Evolutionary conservation across 2,888 invertebrate genomes (phyloP).

Genomic region (Sisyra nigra): DNA sequence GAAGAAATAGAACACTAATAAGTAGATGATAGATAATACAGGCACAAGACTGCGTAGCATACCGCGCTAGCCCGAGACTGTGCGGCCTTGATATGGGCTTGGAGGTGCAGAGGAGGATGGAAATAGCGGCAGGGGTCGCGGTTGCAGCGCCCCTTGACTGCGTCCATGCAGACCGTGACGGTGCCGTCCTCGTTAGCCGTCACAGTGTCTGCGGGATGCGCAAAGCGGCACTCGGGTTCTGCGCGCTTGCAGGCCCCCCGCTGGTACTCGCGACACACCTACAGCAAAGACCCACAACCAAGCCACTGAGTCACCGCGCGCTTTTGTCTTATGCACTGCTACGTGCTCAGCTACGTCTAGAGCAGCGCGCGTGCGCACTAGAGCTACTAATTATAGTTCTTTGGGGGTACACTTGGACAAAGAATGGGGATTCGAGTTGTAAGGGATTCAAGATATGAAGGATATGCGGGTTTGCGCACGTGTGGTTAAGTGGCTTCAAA

Average conservation of each 20-base stretch:
- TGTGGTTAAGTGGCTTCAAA: too few relatives aligned
- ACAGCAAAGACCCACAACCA: slow-evolving; percentile 35
- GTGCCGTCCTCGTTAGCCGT: slow-evolving; percentile 95
- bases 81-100: slow-evolving; percentile 96
- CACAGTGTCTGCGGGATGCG: slow-evolving; percentile 95
- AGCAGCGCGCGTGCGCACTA: slow-evolving; percentile 9
- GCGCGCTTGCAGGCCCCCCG: slow-evolving; percentile 96
- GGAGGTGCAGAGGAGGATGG: slow-evolving; percentile 99
- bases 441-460: too few relatives aligned
- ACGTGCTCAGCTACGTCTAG: slow-evolving; percentile 5
- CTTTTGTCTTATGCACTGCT: slow-evolving; percentile 4
- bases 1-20: slow-evolving; percentile 11
- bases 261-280: slow-evolving; percentile 97
- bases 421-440: too few relatives aligned
- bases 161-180: slow-evolving; percentile 99
- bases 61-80: slow-evolving; percentile 85
- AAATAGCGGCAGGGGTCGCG: slow-evolving; percentile 99
- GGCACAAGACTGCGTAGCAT: slow-evolving; percentile 51
- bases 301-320: slow-evolving; percentile 6
- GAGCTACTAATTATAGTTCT: slow-evolving; percentile 2
- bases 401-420: slow-evolving; percentile 1
- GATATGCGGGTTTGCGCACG: too few relatives aligned
- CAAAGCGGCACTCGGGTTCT: slow-evolving; percentile 96
- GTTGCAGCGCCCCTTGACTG: slow-evolving; percentile 96
- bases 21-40: slow-evolving; percentile 18